A percentile compares a stretch with the other conserved stretches of the same genome.
These are phyloP conservation scores for Palloptera scutellata DNA, from an alignment of 2,888 invertebrate species.

Conservation along the genomic window DNA sequence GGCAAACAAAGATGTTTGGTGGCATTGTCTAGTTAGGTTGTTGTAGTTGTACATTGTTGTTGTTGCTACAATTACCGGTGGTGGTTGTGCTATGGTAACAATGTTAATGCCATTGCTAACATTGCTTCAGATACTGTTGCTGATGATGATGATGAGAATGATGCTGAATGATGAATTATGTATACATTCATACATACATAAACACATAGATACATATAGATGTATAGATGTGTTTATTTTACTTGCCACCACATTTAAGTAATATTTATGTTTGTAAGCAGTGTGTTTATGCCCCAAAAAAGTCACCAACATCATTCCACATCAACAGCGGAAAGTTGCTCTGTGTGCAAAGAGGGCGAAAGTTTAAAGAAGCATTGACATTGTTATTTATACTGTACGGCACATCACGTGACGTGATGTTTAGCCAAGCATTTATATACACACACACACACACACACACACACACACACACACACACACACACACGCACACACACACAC, in stretches of 20 bases:
- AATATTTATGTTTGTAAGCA: conserved; percentile 17
- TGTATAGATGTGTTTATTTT: not conserved
- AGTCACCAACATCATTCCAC: too few relatives aligned
- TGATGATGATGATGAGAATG: too few relatives aligned
- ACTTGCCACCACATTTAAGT: conserved; percentile 24
- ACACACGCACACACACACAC: not conserved
- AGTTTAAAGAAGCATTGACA: too few relatives aligned
- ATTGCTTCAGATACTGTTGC: too few relatives aligned
- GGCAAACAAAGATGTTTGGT: not conserved
- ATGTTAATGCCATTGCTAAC: too few relatives aligned
- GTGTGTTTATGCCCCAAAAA: not conserved
- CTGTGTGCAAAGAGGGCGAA: conserved; percentile 18
- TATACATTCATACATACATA: too few relatives aligned
- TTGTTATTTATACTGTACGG: too few relatives aligned
- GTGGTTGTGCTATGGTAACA: too few relatives aligned
- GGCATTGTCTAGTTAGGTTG: not conserved
- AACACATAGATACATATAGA: too few relatives aligned
- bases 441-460: not conserved
- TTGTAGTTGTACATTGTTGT: not conserved
- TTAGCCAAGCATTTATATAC: conserved; percentile 3
- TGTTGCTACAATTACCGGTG: too few relatives aligned
- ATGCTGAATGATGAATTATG: too few relatives aligned
- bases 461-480: not conserved
- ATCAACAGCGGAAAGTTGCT: conserved; percentile 14
- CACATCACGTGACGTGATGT: conserved; percentile 19